A percentile compares a stretch with the other conserved stretches of the same genome.
These are phyloP conservation scores for Poecilus cupreus DNA, from an alignment of 2,888 invertebrate genomes.

Conservation along the genomic window DNA sequence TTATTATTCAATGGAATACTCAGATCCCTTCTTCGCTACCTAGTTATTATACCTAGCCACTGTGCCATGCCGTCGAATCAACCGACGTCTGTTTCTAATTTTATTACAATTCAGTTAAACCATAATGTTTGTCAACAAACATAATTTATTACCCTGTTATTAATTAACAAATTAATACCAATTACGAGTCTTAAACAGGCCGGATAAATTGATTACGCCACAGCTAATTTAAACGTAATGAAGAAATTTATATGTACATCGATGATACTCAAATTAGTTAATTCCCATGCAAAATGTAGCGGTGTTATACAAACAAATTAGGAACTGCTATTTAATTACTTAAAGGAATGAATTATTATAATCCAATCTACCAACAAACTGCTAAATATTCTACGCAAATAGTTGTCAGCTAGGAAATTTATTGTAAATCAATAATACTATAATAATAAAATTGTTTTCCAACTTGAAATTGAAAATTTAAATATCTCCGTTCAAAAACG, in stretches of 20 bases:
- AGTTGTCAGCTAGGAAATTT: too few relatives aligned
- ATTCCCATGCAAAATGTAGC: neutral
- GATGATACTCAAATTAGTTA: slow-evolving; percentile 20
- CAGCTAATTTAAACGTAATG: slow-evolving; percentile 32
- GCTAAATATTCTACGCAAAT: too few relatives aligned
- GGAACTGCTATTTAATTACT: neutral
- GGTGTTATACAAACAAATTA: neutral
- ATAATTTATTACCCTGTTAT: slow-evolving; percentile 9
- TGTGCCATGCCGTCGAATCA: slow-evolving; percentile 18
- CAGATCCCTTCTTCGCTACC: slow-evolving; percentile 49
- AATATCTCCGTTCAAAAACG: neutral
- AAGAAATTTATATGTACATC: slow-evolving; percentile 32
- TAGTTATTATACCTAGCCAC: slow-evolving; percentile 51
- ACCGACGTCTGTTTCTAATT: neutral
- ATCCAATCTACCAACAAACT: too few relatives aligned
- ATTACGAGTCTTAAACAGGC: slow-evolving; percentile 3
- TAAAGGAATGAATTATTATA: neutral
- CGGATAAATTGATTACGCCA: slow-evolving; percentile 8
- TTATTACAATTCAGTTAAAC: neutral
- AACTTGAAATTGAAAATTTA: too few relatives aligned
- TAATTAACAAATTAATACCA: slow-evolving; percentile 30
- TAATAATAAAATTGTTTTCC: too few relatives aligned
- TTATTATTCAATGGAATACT: slow-evolving; percentile 49
- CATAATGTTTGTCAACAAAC: neutral
- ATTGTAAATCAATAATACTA: too few relatives aligned